A percentile compares a stretch with the other conserved stretches of the same genome.
These are phyloP conservation scores for Monoplex corrugatus DNA, from an alignment of 2,888 invertebrate species.

Conservation along the genomic window DNA sequence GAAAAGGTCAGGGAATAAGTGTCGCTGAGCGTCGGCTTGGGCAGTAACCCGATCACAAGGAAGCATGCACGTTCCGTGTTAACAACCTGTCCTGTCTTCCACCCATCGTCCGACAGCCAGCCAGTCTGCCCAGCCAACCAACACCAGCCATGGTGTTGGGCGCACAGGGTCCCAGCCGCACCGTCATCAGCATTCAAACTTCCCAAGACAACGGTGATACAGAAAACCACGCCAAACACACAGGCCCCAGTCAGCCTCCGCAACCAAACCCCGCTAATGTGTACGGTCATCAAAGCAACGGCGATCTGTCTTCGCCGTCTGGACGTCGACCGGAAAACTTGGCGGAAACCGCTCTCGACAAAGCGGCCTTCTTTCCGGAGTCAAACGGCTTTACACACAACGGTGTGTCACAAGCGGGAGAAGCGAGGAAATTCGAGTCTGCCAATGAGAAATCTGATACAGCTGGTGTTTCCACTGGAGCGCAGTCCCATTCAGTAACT, in stretches of 20 bases:
- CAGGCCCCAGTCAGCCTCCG: background rate
- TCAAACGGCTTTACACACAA: background rate
- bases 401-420: background rate
- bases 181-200: conserved; percentile 5
- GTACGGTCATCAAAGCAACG: background rate
- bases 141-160: conserved; percentile 27
- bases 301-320: background rate
- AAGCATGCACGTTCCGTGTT: background rate
- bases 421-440: background rate
- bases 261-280: background rate
- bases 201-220: background rate
- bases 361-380: conserved; percentile 8
- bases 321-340: background rate
- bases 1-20: too few species aligned
- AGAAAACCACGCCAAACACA: background rate
- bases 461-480: background rate
- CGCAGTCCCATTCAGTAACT: background rate
- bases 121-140: background rate
- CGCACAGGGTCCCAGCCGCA: background rate
- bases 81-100: background rate
- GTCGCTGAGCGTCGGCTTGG: too few species aligned
- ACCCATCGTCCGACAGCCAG: too few species aligned
- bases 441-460: background rate
- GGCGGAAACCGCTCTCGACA: background rate
- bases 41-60: too few species aligned